These are phyloP conservation scores for Apocheima hispidaria DNA, from an alignment of 2,888 invertebrate genomes.

Conservation along the genomic window DNA sequence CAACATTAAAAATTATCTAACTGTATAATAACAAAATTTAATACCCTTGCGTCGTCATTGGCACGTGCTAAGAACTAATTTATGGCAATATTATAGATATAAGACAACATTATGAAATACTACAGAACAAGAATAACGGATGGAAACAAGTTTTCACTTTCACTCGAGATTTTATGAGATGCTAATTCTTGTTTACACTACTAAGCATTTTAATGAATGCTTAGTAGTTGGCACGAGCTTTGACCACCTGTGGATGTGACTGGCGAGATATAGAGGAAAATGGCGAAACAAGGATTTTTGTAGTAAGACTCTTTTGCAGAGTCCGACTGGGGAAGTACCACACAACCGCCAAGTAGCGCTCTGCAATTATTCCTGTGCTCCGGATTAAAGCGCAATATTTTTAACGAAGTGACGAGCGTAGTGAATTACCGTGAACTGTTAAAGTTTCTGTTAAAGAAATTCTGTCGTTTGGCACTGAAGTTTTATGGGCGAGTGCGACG, in stretches of 20 bases:
- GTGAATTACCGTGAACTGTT: too few relatives aligned
- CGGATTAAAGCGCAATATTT: too few relatives aligned
- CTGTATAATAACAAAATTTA: too few relatives aligned
- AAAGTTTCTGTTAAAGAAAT: too few relatives aligned
- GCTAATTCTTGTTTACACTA: constrained; percentile 23
- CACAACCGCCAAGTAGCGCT: too few relatives aligned
- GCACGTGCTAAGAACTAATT: background rate
- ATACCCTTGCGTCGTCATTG: constrained; percentile 5
- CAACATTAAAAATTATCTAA: constrained; percentile 8
- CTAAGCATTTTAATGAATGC: background rate
- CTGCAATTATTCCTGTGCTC: too few relatives aligned
- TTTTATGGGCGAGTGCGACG: too few relatives aligned
- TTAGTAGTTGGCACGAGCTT: background rate
- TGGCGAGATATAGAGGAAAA: background rate
- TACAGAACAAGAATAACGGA: constrained; percentile 11
- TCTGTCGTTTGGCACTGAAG: too few relatives aligned
- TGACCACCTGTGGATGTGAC: background rate
- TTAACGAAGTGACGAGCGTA: too few relatives aligned
- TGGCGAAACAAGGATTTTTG: background rate
- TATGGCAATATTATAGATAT: constrained; percentile 3
- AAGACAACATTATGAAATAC: constrained; percentile 1
- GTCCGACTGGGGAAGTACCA: too few relatives aligned
- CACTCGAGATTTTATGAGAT: constrained; percentile 28
- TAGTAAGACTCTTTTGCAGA: too few relatives aligned
- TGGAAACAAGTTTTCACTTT: constrained; percentile 39